Evolutionary conservation across 2,113 vertebrate species (phyloP).

Genomic region (Gobio gobio): DNA sequence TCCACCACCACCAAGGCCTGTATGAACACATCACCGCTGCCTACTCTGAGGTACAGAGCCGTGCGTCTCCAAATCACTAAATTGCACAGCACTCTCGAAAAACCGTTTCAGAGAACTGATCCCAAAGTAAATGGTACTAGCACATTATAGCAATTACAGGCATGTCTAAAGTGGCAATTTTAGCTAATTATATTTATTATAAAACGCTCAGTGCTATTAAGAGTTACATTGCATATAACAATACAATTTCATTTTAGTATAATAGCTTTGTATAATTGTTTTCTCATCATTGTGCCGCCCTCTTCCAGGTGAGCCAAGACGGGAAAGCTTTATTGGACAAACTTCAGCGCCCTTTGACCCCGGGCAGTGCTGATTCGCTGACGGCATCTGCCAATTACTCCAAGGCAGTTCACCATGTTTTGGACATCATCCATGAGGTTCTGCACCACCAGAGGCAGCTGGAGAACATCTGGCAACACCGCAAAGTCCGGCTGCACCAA

Average conservation of each 20-base stretch:
- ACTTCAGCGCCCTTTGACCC: conserved; percentile 94
- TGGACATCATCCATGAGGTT: conserved; percentile 96
- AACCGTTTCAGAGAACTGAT: background rate
- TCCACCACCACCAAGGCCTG: conserved; percentile 97
- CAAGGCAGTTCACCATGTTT: conserved; percentile 95
- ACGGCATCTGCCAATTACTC: conserved; percentile 98
- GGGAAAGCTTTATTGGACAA: conserved; percentile 97
- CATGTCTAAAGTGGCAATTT: conserved; percentile 5
- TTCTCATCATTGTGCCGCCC: background rate
- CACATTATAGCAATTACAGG: conserved; percentile 29
- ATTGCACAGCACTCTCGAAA: background rate
- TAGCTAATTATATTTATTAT: conserved; percentile 27
- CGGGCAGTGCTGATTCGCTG: conserved; percentile 91
- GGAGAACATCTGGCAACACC: conserved; percentile 99
- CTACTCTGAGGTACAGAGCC: conserved; percentile 87
- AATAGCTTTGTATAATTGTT: background rate
- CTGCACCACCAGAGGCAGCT: conserved; percentile 97
- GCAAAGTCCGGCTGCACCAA: conserved; percentile 97
- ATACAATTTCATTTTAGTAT: background rate
- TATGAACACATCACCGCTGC: conserved; percentile 96
- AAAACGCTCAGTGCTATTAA: background rate
- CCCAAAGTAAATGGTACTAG: background rate
- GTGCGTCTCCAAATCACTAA: background rate
- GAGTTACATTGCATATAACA: background rate
- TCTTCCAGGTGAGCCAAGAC: conserved; percentile 92